phyloP scores from a whole-genome alignment of 2,113 vertebrate species.

The Bucco capensis region DNA sequence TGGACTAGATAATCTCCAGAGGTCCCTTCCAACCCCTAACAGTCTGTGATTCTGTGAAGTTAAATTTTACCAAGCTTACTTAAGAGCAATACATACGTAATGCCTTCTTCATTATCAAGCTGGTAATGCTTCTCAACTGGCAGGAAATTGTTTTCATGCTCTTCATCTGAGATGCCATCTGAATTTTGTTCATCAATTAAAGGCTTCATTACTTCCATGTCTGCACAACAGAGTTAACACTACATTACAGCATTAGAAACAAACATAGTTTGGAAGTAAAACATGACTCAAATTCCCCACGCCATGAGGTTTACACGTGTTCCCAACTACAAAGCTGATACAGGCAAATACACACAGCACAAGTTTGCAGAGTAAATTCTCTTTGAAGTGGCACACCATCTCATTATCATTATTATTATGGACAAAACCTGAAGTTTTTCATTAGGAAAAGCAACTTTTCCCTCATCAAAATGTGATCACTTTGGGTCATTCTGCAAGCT shows the following conservation, averaged over 20 bases:
- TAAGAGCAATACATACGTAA: conserved; percentile 67
- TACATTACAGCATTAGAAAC: neutral
- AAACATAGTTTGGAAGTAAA: neutral
- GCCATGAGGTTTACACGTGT: rapidly evolving
- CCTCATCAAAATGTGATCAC: neutral
- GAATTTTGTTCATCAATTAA: conserved; percentile 74
- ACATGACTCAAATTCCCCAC: neutral
- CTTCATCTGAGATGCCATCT: conserved; percentile 73
- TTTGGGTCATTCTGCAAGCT: neutral
- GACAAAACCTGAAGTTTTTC: neutral
- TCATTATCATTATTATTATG: neutral
- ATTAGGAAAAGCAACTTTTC: neutral
- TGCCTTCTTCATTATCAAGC: conserved; percentile 59
- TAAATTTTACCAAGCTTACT: too few species aligned
- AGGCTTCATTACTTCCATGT: conserved; percentile 81
- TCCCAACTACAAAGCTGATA: neutral
- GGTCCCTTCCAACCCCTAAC: too few species aligned
- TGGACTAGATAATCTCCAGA: too few species aligned
- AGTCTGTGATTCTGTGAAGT: too few species aligned
- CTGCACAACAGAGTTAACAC: conserved; percentile 44
- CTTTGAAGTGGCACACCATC: neutral
- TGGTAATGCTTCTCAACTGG: conserved; percentile 70
- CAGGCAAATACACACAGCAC: neutral
- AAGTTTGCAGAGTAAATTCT: neutral
- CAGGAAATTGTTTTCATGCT: conserved; percentile 59